These are phyloP conservation scores for Cataglyphis livida DNA, from an alignment of 2,888 invertebrate genomes.

Conservation along the genomic window DNA sequence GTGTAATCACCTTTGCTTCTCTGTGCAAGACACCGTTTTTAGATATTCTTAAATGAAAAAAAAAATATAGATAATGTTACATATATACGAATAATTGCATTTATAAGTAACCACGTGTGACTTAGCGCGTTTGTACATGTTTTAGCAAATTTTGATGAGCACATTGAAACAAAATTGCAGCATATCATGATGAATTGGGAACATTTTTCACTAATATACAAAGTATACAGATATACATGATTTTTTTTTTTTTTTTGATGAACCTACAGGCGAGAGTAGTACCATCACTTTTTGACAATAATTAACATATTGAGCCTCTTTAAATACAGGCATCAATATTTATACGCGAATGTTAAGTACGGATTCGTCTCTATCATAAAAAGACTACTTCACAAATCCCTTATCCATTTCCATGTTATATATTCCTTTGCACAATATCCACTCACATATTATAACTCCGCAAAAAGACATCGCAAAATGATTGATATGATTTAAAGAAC, in stretches of 20 bases:
- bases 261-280: constrained; percentile 67
- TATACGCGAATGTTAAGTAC: constrained; percentile 60
- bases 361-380: constrained; percentile 30
- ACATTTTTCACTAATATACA: constrained; percentile 80
- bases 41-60: constrained; percentile 77
- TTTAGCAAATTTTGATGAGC: constrained; percentile 75
- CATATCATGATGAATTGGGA: constrained; percentile 79
- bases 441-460: constrained; percentile 31
- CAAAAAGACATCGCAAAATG: constrained; percentile 15
- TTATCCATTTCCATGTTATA: constrained; percentile 44
- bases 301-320: constrained; percentile 66
- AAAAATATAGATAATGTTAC: constrained; percentile 79
- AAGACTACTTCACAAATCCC: constrained; percentile 31
- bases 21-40: constrained; percentile 79
- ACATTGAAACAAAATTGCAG: constrained; percentile 72
- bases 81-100: constrained; percentile 79
- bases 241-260: constrained; percentile 68
- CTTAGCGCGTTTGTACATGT: constrained; percentile 81
- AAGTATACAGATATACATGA: constrained; percentile 73
- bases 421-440: constrained; percentile 50
- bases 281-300: constrained; percentile 70
- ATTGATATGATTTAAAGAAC: constrained; percentile 47
- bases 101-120: constrained; percentile 80
- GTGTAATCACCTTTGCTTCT: constrained; percentile 78
- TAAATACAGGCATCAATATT: constrained; percentile 62